phyloP scores from a whole-genome alignment of 2,888 invertebrate genomes.

The Erebia epiphron region DNA sequence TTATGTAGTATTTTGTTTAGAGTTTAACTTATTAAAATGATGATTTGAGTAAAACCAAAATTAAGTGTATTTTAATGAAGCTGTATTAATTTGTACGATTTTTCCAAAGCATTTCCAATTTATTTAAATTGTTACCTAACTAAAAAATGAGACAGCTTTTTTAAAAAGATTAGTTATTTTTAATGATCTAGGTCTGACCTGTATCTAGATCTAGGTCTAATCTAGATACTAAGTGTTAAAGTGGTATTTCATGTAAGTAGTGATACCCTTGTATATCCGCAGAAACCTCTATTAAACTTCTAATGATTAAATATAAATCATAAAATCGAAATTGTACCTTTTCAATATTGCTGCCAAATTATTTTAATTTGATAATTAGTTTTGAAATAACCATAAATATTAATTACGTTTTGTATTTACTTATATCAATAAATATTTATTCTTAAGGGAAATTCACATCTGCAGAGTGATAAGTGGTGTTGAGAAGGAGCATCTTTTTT shows the following conservation, averaged over 20 bases:
- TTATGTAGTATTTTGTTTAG: conserved; percentile 9
- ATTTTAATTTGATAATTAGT: not conserved
- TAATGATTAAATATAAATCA: not conserved
- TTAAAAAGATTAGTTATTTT: not conserved
- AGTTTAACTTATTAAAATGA: conserved; percentile 2
- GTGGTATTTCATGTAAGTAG: not conserved
- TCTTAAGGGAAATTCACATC: no score
- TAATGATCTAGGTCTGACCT: not conserved
- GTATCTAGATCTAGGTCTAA: not conserved
- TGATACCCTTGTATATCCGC: not conserved
- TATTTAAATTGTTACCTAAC: not conserved
- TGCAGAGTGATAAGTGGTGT: no score
- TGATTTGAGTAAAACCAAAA: conserved; percentile 5
- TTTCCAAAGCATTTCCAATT: conserved; percentile 19
- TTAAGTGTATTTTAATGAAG: conserved; percentile 2
- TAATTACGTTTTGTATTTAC: not conserved
- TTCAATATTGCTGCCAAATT: conserved; percentile 2
- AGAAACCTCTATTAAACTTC: not conserved
- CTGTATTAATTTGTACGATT: no score
- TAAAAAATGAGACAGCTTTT: not conserved
- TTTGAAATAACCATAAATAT: not conserved
- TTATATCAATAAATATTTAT: not conserved
- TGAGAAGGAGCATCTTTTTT: no score
- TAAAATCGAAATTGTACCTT: not conserved
- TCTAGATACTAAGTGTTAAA: conserved; percentile 9